Evolutionary conservation across 1,140 invertebrate genomes (phyloP).

Genomic region (Brachionus manjavacas): DNA sequence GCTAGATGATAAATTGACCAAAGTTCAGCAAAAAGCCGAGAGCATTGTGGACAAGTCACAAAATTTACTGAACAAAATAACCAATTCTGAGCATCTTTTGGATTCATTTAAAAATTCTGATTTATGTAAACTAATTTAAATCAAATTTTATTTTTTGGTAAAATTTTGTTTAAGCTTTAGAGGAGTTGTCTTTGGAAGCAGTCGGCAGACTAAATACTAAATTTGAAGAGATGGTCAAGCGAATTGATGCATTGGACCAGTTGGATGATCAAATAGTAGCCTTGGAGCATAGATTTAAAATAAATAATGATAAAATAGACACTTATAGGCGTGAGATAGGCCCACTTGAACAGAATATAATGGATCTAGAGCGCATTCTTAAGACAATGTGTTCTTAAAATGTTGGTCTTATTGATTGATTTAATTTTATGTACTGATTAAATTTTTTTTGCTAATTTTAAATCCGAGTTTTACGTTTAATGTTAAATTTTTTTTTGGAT

Average conservation of each 20-base stretch:
- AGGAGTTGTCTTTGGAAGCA: not conserved
- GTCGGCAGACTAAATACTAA: not conserved
- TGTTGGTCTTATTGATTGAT: not conserved
- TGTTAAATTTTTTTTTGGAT: not conserved
- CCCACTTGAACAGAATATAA: not conserved
- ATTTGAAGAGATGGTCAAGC: not conserved
- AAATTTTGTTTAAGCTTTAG: not conserved
- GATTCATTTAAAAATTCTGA: not conserved
- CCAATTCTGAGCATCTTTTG: not conserved
- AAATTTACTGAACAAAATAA: conserved; percentile 5
- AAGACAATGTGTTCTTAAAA: conserved; percentile 35
- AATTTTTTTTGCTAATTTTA: not conserved
- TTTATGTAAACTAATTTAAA: not conserved
- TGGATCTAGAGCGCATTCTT: not conserved
- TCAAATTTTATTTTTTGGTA: not conserved
- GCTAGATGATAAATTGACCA: not conserved
- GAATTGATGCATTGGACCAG: not conserved
- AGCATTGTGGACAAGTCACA: conserved; percentile 15
- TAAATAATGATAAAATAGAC: not conserved
- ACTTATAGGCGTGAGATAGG: not conserved
- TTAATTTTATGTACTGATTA: not conserved
- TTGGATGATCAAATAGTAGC: not conserved
- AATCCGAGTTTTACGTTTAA: not conserved
- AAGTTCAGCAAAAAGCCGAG: not conserved
- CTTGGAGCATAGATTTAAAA: not conserved